Evolutionary conservation across 2,113 vertebrate genomes (phyloP).

Genomic region (Alosa alosa): DNA sequence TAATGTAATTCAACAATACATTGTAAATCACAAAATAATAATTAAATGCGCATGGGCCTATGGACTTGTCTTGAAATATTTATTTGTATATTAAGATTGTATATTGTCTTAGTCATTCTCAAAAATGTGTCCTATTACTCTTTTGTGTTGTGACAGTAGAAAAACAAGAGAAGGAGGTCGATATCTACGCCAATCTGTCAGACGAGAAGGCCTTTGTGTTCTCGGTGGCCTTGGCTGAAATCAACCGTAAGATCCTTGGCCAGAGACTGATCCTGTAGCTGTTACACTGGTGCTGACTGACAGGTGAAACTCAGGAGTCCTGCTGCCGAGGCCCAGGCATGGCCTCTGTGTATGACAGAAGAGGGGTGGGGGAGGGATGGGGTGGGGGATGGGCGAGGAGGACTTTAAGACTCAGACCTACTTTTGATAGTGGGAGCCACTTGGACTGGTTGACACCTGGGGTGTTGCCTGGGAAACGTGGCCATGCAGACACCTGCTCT

Average conservation of each 20-base stretch:
- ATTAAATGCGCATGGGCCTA: neutral
- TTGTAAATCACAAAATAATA: neutral
- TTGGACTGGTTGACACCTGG: neutral
- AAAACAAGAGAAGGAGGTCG: conserved; percentile 96
- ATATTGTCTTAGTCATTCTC: neutral
- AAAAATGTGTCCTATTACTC: neutral
- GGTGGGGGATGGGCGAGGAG: conserved; percentile 10
- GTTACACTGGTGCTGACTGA: conserved; percentile 35
- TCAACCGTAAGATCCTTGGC: conserved; percentile 98
- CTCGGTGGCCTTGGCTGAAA: conserved; percentile 97
- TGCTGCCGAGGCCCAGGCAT: conserved; percentile 52
- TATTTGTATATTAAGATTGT: neutral
- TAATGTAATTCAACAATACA: neutral
- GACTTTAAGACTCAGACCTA: neutral
- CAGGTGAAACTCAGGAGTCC: conserved; percentile 59
- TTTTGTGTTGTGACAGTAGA: conserved; percentile 72
- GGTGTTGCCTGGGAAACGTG: neutral
- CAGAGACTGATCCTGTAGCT: conserved; percentile 89
- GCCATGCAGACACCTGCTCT: neutral
- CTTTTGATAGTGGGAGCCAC: neutral
- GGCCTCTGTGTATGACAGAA: conserved; percentile 43
- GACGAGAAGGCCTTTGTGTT: conserved; percentile 98
- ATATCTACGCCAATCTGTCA: conserved; percentile 95
- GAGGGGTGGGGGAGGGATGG: conserved; percentile 27
- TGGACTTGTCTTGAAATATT: neutral